Base-by-base conservation (phyloP, 1,140 invertebrate species). In the Drosophila chauvacae region DNA sequence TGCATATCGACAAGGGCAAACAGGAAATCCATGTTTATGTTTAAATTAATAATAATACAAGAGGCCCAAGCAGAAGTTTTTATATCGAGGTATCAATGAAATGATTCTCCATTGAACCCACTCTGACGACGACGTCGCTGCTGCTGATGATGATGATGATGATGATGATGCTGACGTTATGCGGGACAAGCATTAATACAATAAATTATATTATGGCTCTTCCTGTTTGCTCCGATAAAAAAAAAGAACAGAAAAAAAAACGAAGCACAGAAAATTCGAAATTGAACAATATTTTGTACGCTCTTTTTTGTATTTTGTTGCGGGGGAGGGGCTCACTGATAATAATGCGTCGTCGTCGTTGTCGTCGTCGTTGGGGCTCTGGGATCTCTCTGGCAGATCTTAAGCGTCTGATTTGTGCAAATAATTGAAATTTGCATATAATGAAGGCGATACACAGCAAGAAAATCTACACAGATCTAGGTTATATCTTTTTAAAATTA, bases 391-490 rank as follows among this genome's bases (percentile, higher is more conserved):
- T 37, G 68, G 37, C 39, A 76, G 84, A 87, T 87, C 84, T 87
- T 87, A 68, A 70, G 80, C 77, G 85, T 73, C 85, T 88, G 84
- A 88, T 88, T 88, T 90, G 86, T 90, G 86, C 86, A 90, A 90
- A 90, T 90, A 90, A 90, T 90, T 90, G 85, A 90, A 90, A 90
- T 90, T 90, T 90, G 85, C 85, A 90, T 90, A 90, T 90, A 88
- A 88, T 90, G 86, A 81, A 88, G 74, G 81, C 64, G 53, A 53
- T 60, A 51, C 63, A 55, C 53, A 3, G 20, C 1, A 9, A 56
- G 33, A 39, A 56, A 51, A 51, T 33, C 3, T 11, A 56, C 13
- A 10, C 4, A 23, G n/a, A 0, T 23, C 5, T 5, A 0, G 0
- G 14, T n/a, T 6, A 50, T 5, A 2, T 2, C 7, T 3, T 48